These are phyloP conservation scores for Tenthredo notha DNA, from an alignment of 2,888 invertebrate species.

Conservation along the genomic window DNA sequence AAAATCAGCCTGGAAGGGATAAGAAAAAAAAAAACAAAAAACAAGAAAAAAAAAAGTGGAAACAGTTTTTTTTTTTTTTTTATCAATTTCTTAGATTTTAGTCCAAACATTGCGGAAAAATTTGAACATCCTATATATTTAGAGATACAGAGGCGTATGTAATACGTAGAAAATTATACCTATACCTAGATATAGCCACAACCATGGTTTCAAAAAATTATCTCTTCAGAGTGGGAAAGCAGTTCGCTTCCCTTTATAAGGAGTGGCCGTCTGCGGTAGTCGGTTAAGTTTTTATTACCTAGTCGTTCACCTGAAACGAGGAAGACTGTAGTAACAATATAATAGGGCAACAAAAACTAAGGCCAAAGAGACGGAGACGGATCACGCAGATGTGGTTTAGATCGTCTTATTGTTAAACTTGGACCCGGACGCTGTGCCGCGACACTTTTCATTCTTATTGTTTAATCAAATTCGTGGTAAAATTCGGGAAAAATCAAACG, in stretches of 20 bases:
- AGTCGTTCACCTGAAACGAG: conserved; percentile 33
- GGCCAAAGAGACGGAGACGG: neutral
- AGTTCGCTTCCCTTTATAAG: neutral
- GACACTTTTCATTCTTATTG: neutral
- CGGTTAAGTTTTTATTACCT: conserved; percentile 16
- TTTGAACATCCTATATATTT: neutral
- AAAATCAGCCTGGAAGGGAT: neutral
- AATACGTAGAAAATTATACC: neutral
- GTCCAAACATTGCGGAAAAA: neutral
- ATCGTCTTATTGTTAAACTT: neutral
- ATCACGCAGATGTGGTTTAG: neutral
- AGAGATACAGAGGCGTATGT: neutral
- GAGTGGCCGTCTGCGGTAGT: neutral
- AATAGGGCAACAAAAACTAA: neutral
- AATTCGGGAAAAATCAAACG: neutral
- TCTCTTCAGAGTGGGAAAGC: conserved; percentile 6
- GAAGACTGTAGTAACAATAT: conserved; percentile 18
- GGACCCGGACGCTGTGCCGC: neutral
- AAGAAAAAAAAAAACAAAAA: neutral
- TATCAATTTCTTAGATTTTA: neutral
- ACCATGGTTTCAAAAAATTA: conserved; percentile 6
- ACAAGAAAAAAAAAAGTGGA: neutral
- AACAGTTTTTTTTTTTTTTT: neutral
- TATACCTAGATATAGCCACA: neutral
- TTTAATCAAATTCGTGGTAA: neutral